phyloP scores from a whole-genome alignment of 1,140 invertebrate genomes.

The Papilio xuthus region DNA sequence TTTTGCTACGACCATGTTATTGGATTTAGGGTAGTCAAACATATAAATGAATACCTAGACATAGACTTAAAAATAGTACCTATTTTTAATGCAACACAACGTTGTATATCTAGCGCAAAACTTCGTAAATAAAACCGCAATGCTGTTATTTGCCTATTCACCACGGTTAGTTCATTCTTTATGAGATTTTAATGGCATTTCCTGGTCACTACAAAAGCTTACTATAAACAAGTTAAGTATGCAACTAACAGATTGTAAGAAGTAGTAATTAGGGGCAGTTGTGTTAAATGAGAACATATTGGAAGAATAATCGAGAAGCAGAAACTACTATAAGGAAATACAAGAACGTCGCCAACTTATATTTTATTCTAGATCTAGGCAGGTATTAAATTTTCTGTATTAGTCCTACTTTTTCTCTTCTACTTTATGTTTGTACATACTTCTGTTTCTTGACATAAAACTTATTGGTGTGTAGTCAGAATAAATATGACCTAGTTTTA shows the following conservation, averaged over 20 bases:
- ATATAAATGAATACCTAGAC: neutral
- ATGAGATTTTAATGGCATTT: constrained; percentile 45
- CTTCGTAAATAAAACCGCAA: constrained; percentile 35
- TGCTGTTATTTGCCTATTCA: constrained; percentile 43
- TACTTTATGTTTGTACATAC: neutral
- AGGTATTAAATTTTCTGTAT: too few relatives aligned
- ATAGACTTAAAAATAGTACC: neutral
- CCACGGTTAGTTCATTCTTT: constrained; percentile 40
- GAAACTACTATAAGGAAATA: too few relatives aligned
- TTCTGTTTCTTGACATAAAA: neutral
- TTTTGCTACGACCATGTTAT: neutral
- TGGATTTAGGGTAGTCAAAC: neutral
- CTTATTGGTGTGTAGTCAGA: neutral
- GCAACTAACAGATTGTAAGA: neutral
- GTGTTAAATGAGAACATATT: neutral
- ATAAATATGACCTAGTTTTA: constrained; percentile 8
- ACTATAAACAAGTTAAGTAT: constrained; percentile 20
- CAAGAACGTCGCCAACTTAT: neutral
- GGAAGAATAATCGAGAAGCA: neutral
- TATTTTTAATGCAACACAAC: neutral
- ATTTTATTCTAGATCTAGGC: neutral
- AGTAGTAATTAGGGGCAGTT: neutral
- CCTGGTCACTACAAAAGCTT: constrained; percentile 41
- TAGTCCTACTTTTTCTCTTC: too few relatives aligned
- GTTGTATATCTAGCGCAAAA: constrained; percentile 2